A percentile compares a stretch with the other conserved stretches of the same genome.
Conservation (phyloP, 2,113 vertebrate genomes). For the Poeciliopsis turrubarensis region DNA sequence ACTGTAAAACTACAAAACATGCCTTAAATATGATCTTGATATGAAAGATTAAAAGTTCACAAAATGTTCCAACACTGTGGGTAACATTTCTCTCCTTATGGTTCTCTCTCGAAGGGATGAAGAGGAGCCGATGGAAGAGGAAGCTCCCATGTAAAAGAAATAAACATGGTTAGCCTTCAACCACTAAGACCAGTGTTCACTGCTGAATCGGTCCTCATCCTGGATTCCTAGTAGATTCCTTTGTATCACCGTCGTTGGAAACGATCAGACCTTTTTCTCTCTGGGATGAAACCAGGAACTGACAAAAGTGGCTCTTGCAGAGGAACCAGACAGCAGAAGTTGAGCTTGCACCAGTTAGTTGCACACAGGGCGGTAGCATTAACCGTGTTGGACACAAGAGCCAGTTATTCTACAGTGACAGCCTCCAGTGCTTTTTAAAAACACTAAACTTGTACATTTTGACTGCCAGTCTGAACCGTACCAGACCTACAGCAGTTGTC, state of each 20-base stretch:
- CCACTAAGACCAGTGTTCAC: constrained; percentile 66
- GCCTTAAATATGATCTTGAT: too few relatives aligned
- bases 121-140: constrained; percentile 97
- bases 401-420: constrained; percentile 21
- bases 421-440: constrained; percentile 62
- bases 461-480: constrained; percentile 32
- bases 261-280: constrained; percentile 52
- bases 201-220: constrained; percentile 82
- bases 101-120: constrained; percentile 77
- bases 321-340: constrained; percentile 43
- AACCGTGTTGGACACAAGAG: constrained; percentile 10
- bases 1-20: too few relatives aligned
- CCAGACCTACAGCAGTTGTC: constrained; percentile 20
- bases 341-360: constrained; percentile 29
- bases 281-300: constrained; percentile 1
- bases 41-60: too few relatives aligned
- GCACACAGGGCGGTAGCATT: constrained; percentile 27
- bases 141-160: constrained; percentile 88
- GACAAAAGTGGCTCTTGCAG: constrained; percentile 35
- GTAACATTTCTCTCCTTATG: too few relatives aligned
- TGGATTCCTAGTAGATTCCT: constrained; percentile 48
- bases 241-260: constrained; percentile 68
- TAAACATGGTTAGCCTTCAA: constrained; percentile 66
- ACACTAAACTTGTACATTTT: constrained; percentile 52
- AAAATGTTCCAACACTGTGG: too few relatives aligned